These are phyloP conservation scores for Triplophysa yarkandensis DNA, from an alignment of 2,797 vertebrate genomes.

Conservation along the genomic window DNA sequence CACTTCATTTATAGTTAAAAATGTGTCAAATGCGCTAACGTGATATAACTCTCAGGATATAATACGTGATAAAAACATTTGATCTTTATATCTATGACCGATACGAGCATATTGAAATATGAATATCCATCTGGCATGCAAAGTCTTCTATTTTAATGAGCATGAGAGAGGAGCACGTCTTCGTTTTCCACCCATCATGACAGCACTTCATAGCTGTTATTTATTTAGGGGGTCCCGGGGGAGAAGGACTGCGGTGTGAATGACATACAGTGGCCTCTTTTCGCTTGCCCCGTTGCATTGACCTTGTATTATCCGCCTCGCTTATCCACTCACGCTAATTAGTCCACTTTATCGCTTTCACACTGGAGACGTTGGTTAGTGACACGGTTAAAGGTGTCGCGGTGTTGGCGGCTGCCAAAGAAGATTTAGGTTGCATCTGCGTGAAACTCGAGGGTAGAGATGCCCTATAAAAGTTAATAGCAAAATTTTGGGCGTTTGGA, in stretches of 20 bases:
- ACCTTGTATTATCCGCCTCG: constrained; percentile 37
- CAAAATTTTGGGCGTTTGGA: constrained; percentile 40
- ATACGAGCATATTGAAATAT: constrained; percentile 17
- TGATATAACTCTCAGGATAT: too few species aligned
- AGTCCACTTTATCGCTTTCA: constrained; percentile 36
- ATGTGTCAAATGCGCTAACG: background rate
- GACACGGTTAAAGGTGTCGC: background rate
- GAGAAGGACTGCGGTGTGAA: background rate
- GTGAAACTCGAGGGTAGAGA: background rate
- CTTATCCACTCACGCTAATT: constrained; percentile 51
- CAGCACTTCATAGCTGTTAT: constrained; percentile 14
- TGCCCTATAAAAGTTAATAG: background rate
- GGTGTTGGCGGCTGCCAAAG: background rate
- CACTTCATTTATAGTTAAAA: constrained; percentile 19
- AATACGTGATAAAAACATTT: background rate
- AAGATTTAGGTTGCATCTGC: background rate
- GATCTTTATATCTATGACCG: constrained; percentile 29
- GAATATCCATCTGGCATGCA: constrained; percentile 30
- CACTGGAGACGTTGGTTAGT: background rate
- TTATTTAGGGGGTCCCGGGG: constrained; percentile 10
- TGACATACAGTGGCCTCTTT: background rate
- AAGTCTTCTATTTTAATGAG: constrained; percentile 25
- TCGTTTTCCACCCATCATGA: background rate
- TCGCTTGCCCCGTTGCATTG: background rate
- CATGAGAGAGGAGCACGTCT: background rate